These are phyloP conservation scores for Acanthosepion esculentum DNA, from an alignment of 2,888 invertebrate species.

Conservation along the genomic window DNA sequence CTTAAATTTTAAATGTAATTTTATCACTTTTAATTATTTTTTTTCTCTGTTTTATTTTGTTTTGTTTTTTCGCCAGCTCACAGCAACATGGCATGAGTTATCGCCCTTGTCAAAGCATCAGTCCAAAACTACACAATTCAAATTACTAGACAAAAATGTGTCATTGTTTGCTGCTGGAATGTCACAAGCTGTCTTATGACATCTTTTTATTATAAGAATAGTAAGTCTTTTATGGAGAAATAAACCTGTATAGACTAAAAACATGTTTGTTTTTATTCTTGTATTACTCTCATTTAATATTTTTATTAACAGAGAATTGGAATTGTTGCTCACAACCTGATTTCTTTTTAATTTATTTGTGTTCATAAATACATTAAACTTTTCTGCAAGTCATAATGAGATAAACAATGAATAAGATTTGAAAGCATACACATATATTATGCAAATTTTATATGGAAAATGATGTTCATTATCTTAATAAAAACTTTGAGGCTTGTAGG, in stretches of 20 bases:
- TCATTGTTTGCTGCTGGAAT: slow-evolving; percentile 67
- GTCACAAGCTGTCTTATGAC: slow-evolving; percentile 67
- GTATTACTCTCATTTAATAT: neutral
- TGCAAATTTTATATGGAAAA: no score
- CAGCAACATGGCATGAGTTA: slow-evolving; percentile 52
- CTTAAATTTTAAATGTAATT: neutral
- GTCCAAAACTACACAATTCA: slow-evolving; percentile 62
- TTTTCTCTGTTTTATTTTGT: neutral
- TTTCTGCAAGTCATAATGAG: no score
- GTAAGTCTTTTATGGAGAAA: neutral
- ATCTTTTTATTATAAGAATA: neutral
- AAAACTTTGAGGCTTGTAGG: no score
- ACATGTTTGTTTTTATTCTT: neutral
- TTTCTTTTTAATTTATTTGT: no score
- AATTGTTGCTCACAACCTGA: no score
- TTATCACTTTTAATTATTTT: neutral
- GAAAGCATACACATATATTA: no score
- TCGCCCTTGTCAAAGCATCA: slow-evolving; percentile 50
- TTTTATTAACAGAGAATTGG: no score
- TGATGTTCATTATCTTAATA: no score
- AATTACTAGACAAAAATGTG: slow-evolving; percentile 66
- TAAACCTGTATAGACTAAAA: neutral
- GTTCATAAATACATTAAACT: no score
- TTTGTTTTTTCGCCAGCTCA: slow-evolving; percentile 58
- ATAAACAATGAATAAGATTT: no score